Conservation (phyloP, 2,113 vertebrate species). For the Saguinus imperator region DNA sequence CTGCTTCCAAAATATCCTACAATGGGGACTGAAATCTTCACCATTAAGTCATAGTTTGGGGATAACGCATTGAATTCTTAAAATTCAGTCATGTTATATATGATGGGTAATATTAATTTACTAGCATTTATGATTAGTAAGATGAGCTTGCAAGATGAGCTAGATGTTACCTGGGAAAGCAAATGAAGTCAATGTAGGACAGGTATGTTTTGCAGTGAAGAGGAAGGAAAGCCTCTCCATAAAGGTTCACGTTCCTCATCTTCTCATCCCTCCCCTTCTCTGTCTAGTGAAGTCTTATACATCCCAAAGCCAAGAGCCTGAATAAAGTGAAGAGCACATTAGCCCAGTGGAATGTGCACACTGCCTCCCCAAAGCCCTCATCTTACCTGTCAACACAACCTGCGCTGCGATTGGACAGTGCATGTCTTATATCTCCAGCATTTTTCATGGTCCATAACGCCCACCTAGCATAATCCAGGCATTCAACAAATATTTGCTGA, state of each 20-base stretch:
- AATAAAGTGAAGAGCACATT: background rate
- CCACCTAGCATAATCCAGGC: background rate
- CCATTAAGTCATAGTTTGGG: background rate
- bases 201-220: background rate
- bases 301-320: background rate
- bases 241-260: background rate
- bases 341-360: accelerated
- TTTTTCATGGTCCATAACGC: accelerated
- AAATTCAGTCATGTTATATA: background rate
- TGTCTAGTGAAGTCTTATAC: too few relatives aligned
- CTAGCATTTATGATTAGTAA: background rate
- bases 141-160: background rate
- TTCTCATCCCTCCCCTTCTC: background rate
- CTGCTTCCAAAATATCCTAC: background rate
- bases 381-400: background rate
- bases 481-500: background rate
- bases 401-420: accelerated
- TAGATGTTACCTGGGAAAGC: background rate
- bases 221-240: background rate
- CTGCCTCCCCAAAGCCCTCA: background rate
- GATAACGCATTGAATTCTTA: background rate
- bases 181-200: background rate
- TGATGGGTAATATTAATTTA: background rate
- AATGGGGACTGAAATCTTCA: background rate
- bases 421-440: background rate